Evolutionary conservation across 1,140 invertebrate genomes (phyloP).

Genomic region (Drosophila repleta): DNA sequence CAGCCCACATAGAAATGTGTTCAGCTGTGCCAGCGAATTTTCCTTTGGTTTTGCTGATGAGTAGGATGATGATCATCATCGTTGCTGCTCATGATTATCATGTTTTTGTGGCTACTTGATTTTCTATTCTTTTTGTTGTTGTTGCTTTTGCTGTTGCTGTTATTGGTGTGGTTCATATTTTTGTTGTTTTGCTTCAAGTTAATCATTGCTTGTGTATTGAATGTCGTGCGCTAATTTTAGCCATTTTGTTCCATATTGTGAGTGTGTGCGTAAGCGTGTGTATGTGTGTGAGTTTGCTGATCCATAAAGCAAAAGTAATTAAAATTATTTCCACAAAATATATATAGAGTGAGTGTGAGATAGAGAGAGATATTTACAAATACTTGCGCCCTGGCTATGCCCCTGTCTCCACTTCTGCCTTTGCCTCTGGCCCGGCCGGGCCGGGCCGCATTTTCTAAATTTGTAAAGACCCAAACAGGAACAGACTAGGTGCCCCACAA

Average conservation of each 20-base stretch:
- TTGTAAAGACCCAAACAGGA: constrained; percentile 74
- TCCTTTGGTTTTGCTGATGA: constrained; percentile 19
- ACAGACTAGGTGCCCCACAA: constrained; percentile 36
- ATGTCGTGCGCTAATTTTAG: constrained; percentile 83
- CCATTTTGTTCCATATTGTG: constrained; percentile 79
- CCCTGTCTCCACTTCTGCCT: constrained; percentile 4
- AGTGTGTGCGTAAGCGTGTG: constrained; percentile 34
- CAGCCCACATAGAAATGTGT: constrained; percentile 27
- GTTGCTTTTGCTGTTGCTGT: constrained; percentile 19
- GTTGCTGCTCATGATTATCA: constrained; percentile 41
- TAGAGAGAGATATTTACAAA: not conserved
- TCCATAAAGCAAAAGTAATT: constrained; percentile 80
- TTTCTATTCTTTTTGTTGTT: constrained; percentile 63
- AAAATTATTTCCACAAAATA: constrained; percentile 76
- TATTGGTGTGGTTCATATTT: constrained; percentile 67
- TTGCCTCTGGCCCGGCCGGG: constrained; percentile 22
- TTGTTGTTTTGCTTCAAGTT: constrained; percentile 72
- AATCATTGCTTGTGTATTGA: constrained; percentile 83
- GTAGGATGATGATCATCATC: not conserved
- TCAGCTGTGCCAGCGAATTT: constrained; percentile 56
- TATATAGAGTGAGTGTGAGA: constrained; percentile 2
- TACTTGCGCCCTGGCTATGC: constrained; percentile 13
- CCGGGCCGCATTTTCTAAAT: constrained; percentile 80
- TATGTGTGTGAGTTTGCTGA: constrained; percentile 50
- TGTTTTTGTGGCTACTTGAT: constrained; percentile 70